A percentile compares a stretch with the other conserved stretches of the same genome.
phyloP scores from a whole-genome alignment of 30 jellyfish, hydroid and myxozoan genomes.

The Pseudorhiza aurosa region DNA sequence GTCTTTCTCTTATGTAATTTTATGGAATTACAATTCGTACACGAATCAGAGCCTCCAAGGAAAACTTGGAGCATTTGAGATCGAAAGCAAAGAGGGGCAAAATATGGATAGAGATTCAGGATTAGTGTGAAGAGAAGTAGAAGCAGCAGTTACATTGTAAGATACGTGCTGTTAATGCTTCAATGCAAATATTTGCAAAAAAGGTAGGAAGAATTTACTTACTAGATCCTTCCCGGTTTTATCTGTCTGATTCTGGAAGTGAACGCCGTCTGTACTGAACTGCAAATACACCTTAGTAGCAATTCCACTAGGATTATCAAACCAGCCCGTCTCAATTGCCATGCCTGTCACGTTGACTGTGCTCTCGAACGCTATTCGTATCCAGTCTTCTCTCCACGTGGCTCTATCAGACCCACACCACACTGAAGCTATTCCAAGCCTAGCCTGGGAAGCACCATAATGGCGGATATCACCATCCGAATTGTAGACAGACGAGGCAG shows the following conservation, averaged over 20 bases:
- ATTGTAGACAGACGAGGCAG: slow-evolving; percentile 32
- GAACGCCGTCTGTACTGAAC: slow-evolving; percentile 26
- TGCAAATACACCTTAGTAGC: slow-evolving; percentile 18
- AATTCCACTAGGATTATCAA: slow-evolving; percentile 1
- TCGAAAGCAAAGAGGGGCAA: too few relatives aligned
- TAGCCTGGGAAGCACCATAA: slow-evolving; percentile 48
- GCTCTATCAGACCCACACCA: slow-evolving; percentile 50
- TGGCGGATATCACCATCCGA: neutral
- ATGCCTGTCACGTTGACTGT: slow-evolving; percentile 4
- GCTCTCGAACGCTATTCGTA: slow-evolving; percentile 6
- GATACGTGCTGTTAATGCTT: too few relatives aligned
- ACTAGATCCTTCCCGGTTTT: neutral
- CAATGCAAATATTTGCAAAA: too few relatives aligned
- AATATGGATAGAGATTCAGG: too few relatives aligned
- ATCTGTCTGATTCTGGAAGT: slow-evolving; percentile 25
- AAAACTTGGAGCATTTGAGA: too few relatives aligned
- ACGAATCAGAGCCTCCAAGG: too few relatives aligned
- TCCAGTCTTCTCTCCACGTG: slow-evolving; percentile 46
- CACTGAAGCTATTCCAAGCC: slow-evolving; percentile 34
- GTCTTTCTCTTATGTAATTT: too few relatives aligned
- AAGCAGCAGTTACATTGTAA: too few relatives aligned
- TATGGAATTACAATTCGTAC: too few relatives aligned
- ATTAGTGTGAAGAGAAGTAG: too few relatives aligned
- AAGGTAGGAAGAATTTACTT: too few relatives aligned
- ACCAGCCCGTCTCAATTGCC: slow-evolving; percentile 13